Evolutionary conservation across 2,113 vertebrate genomes (phyloP), one percentile per base, ranked within the genome.

Genomic region (Dasyurus viverrinus): DNA sequence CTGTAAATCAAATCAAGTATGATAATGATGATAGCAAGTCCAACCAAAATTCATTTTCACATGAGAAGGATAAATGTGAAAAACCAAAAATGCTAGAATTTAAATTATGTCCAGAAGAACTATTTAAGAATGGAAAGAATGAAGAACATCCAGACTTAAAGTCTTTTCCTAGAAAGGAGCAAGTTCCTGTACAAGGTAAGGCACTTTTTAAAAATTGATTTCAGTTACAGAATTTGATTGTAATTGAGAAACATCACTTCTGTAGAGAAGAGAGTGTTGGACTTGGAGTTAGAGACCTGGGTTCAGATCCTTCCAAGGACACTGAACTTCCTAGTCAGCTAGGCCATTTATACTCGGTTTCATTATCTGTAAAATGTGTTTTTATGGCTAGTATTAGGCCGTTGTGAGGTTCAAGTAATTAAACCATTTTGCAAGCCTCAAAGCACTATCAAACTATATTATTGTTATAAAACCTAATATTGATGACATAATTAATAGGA

Each of bases 61-160:
- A 96, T 0, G 93, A 94, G 47, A 93, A 0, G 7, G 90, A 97
- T 23, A 54, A 95, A 10, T 8, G 55, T 0, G 14, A 94, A 11
- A 97, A 96, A n/a, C 93, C 0, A 5, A 96, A 95, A 53, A 92
- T 98, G 93, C 97, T 99, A n/a, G 98, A 98, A 90, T 99, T 99
- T 97, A 99, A 98, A 89, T 97, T 99, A 22, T 99, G 98, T 92
- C 98, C 99, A 53, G 98, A 99, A 47, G 97, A 98, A 26, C 53
- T 98, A 3, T 96, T 98, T 52, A 96, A 97, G 95, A 98, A 96
- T 50, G 53, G 96, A 90, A 0, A 55, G 3, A 0, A 25, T 0
- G 97, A 98, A 89, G 97, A 97, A 89, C 54, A 1, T 90, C 92
- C 57, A 89, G 92, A 96, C 60, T 14, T 52, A 27, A 96, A 97